Percentiles rank a stretch among this genome's conserved stretches.
phyloP scores from a whole-genome alignment of 1,140 invertebrate species.

The Macrobrachium rosenbergii region DNA sequence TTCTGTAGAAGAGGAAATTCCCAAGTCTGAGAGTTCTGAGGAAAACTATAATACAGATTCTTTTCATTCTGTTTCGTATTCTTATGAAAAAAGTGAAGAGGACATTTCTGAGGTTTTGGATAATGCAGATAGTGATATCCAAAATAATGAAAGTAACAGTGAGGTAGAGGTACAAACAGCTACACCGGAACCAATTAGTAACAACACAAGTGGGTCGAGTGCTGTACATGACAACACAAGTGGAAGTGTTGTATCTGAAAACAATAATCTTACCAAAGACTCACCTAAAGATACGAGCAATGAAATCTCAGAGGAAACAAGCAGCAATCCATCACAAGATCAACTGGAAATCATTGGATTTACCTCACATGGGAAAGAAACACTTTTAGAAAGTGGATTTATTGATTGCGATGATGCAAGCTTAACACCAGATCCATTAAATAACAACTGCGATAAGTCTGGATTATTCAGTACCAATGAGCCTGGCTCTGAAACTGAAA shows the following conservation, averaged over 20 bases:
- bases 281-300: background rate
- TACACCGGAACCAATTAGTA: background rate
- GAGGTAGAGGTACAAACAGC: background rate
- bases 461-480: no score
- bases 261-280: background rate
- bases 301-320: background rate
- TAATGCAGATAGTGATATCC: background rate
- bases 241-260: slow-evolving; percentile 7
- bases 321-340: slow-evolving; percentile 2
- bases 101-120: background rate
- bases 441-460: background rate
- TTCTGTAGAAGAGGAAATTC: background rate
- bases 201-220: slow-evolving; percentile 14
- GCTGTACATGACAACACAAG: background rate
- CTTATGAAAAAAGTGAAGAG: slow-evolving; percentile 2
- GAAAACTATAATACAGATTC: slow-evolving; percentile 30
- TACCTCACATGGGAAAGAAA: slow-evolving; percentile 8
- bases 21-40: background rate
- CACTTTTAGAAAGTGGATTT: background rate
- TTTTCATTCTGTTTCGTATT: slow-evolving; percentile 10
- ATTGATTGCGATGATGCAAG: slow-evolving; percentile 7
- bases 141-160: background rate
- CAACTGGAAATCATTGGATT: slow-evolving; percentile 4
- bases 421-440: background rate
- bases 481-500: no score